A percentile compares a stretch with the other conserved stretches of the same genome.
phyloP scores from a whole-genome alignment of 2,113 vertebrate species.

The Microtus richardsoni region DNA sequence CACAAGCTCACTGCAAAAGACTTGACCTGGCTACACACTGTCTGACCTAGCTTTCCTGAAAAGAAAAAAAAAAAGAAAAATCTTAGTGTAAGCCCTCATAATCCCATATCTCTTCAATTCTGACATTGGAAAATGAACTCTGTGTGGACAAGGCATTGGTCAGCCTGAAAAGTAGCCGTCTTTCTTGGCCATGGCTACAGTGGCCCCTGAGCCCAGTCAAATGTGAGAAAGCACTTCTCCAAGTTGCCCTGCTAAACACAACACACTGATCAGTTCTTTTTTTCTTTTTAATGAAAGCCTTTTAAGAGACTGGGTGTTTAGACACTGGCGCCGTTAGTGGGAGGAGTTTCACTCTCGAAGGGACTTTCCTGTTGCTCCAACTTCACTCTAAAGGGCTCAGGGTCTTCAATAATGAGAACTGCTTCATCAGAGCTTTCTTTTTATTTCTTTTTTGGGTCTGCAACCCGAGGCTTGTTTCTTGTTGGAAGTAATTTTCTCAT shows the following conservation, averaged over 20 bases:
- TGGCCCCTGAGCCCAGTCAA: background rate
- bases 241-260: background rate
- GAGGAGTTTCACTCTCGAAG: background rate
- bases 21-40: background rate
- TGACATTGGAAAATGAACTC: background rate
- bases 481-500: background rate
- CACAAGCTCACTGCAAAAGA: background rate
- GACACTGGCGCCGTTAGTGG: too few species aligned
- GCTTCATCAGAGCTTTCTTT: background rate
- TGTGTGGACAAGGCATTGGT: background rate
- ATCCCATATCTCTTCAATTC: background rate
- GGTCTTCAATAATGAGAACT: background rate
- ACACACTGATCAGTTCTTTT: background rate
- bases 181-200: background rate
- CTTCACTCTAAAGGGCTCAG: too few species aligned
- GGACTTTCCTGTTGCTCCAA: background rate
- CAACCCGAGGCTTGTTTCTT: background rate
- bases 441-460: too few species aligned
- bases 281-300: background rate
- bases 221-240: background rate
- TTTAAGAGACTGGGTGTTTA: background rate
- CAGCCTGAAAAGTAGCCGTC: background rate
- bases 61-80: background rate
- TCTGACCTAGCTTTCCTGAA: background rate
- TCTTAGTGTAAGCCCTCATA: background rate